phyloP scores from a whole-genome alignment of 2,113 vertebrate species.

The Archilochus colubris region DNA sequence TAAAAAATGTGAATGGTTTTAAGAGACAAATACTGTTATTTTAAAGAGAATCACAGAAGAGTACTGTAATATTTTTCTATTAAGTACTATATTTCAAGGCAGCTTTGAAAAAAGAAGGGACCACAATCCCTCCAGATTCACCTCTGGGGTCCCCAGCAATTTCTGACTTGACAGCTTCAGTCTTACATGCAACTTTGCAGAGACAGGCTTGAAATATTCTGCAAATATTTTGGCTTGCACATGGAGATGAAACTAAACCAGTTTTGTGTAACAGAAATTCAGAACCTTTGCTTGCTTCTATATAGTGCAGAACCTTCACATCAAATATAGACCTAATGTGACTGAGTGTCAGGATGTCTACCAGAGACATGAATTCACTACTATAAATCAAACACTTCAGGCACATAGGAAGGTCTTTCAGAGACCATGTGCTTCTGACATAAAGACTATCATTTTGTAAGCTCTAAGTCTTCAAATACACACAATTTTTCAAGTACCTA shows the following conservation, averaged over 20 bases:
- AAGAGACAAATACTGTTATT: not conserved
- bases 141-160: not conserved
- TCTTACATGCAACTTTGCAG: not conserved
- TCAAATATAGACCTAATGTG: not conserved
- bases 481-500: not conserved
- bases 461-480: not conserved
- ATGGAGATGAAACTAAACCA: not conserved
- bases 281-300: not conserved
- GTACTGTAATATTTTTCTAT: not conserved
- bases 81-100: not conserved
- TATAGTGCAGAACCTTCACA: not conserved
- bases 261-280: not conserved
- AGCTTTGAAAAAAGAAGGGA: not conserved
- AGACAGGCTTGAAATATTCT: not conserved
- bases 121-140: not conserved
- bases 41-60: not conserved
- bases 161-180: not conserved
- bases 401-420: not conserved
- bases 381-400: not conserved
- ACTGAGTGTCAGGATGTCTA: not conserved
- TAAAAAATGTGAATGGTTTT: not conserved
- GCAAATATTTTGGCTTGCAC: not conserved
- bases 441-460: not conserved
- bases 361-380: not conserved
- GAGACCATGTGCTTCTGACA: not conserved